A percentile compares a stretch with the other conserved stretches of the same genome.
phyloP scores from a whole-genome alignment of 1,140 invertebrate species.

The Diploscapter pachys region DNA sequence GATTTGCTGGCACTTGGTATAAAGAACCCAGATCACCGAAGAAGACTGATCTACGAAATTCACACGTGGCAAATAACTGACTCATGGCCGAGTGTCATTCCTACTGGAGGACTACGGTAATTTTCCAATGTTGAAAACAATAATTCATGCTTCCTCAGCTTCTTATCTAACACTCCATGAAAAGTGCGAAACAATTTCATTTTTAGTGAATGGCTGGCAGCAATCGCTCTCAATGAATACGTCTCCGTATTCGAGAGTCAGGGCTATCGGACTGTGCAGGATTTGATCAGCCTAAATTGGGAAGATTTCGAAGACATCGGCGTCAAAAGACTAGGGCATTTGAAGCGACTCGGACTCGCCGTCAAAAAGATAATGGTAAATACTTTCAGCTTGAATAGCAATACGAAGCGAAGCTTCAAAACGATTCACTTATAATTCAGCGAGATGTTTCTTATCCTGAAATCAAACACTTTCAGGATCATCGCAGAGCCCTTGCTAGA shows the following conservation, averaged over 20 bases:
- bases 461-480: constrained; percentile 1
- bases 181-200: not conserved
- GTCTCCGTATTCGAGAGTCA: constrained; percentile 68
- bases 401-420: not conserved
- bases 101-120: constrained; percentile 16
- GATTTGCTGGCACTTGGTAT: constrained; percentile 78
- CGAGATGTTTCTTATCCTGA: not conserved
- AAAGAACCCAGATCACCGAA: constrained; percentile 93
- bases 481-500: not conserved
- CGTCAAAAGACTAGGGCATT: constrained; percentile 80
- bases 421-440: constrained; percentile 62
- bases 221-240: constrained; percentile 50
- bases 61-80: constrained; percentile 88
- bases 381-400: not conserved
- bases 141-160: constrained; percentile 11
- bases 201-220: constrained; percentile 45
- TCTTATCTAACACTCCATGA: not conserved
- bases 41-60: constrained; percentile 90
- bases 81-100: constrained; percentile 61
- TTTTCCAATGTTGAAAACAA: no score
- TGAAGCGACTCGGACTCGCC: constrained; percentile 94
- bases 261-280: constrained; percentile 84
- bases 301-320: constrained; percentile 99
- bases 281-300: constrained; percentile 84
- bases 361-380: constrained; percentile 89